Percentiles rank a stretch among this genome's conserved stretches.
These are phyloP conservation scores for Rhegmatorhina hoffmannsi DNA, from an alignment of 2,113 vertebrate species.

Conservation along the genomic window DNA sequence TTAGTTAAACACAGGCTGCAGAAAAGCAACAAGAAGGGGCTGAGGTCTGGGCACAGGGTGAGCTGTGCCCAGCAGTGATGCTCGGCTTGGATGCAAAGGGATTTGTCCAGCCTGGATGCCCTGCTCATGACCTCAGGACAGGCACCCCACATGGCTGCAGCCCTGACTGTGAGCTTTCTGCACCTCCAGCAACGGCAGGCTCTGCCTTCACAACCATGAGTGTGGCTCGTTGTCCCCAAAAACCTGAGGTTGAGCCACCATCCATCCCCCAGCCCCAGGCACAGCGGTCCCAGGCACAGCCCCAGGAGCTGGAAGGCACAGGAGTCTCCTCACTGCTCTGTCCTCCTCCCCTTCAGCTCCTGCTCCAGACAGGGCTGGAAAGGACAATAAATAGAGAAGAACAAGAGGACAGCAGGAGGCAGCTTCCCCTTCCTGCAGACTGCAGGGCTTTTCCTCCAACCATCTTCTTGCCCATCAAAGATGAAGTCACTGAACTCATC, in stretches of 20 bases:
- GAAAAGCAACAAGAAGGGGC: not conserved
- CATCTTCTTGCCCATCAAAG: not conserved
- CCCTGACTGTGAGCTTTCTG: not conserved
- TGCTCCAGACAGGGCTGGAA: not conserved
- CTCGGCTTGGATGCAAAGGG: not conserved
- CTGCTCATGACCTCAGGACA: accelerated
- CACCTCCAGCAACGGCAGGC: not conserved
- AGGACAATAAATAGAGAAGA: constrained; percentile 11
- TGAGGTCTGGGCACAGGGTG: not conserved
- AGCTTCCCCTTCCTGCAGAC: constrained; percentile 9
- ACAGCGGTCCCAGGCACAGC: accelerated
- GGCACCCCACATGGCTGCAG: not conserved
- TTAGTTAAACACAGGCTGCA: constrained; percentile 13
- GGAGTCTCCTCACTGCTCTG: not conserved
- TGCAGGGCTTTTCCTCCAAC: constrained; percentile 13
- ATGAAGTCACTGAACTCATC: not conserved
- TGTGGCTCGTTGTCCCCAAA: not conserved
- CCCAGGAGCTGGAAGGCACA: not conserved
- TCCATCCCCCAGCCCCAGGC: accelerated
- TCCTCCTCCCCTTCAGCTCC: not conserved
- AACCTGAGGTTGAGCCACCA: not conserved
- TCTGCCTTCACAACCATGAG: not conserved
- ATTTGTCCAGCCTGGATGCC: not conserved
- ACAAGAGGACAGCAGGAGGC: not conserved
- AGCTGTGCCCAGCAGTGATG: not conserved